Evolutionary conservation across 2,888 invertebrate species (phyloP), one percentile per base, ranked within the genome.

Genomic region (Odontocolon sp.): DNA sequence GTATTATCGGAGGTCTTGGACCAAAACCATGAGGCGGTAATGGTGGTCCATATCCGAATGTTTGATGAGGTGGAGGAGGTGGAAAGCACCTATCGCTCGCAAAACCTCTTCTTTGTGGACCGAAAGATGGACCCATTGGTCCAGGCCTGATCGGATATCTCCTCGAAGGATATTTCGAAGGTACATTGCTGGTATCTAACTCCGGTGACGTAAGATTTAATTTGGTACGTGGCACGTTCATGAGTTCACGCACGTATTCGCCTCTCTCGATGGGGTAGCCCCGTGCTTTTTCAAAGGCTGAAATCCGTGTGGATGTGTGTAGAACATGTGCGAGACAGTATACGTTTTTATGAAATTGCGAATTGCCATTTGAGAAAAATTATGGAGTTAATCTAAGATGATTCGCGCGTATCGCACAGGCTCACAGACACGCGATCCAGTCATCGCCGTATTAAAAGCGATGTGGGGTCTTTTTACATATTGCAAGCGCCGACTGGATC

Each of bases 241-340:
- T 68, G n/a, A 77, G 26, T 4, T 38, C 64, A 21, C 64, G 36
- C 23, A 92, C 82, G 84, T 94, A 95, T 77, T 92, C 92, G 1
- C 89, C 82, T 6, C 95, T 92, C 88, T 95, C 95, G 31, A 95
- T 94, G 74, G 91, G 83, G 85, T 95, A 93, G 0, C 95, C 95
- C 5, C 95, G 93, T 1, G 95, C 94, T 16, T 87, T 88, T 85
- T 93, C 92, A 83, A 95, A 94, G 80, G 87, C 95, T 95, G 89
- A 40, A 88, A 89, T 52, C 26, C 9, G 21, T 23, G 14, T 3
- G 1, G 6, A 56, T 56, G 6, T 28, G n/a, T n/a, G n/a, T n/a
- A n/a, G n/a, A n/a, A n/a, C n/a, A n/a, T n/a, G n/a, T n/a, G n/a
- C n/a, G n/a, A n/a, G n/a, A n/a, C n/a, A n/a, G n/a, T n/a, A n/a